These are phyloP conservation scores for Ianthella basta DNA, from an alignment of 37 sponge, comb jelly and placozoan genomes.

Conservation along the genomic window DNA sequence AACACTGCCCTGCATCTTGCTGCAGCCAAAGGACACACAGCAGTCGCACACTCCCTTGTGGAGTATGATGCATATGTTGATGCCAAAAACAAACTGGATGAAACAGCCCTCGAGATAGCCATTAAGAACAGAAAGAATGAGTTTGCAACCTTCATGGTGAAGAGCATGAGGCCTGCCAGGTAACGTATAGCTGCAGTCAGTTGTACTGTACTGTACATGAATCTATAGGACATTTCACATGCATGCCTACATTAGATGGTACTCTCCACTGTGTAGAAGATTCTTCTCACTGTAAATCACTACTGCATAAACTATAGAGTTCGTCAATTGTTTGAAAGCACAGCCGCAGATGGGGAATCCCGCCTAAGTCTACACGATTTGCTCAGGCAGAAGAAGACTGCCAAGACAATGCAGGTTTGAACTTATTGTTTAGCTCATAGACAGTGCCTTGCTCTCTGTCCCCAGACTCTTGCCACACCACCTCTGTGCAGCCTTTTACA, in stretches of 20 bases:
- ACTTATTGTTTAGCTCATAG: no score
- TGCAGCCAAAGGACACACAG: constrained; percentile 21
- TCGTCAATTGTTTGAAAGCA: constrained; percentile 32
- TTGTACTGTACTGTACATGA: no score
- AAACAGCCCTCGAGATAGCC: constrained; percentile 59
- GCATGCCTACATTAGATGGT: no score
- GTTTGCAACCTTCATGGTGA: constrained; percentile 41
- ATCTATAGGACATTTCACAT: no score
- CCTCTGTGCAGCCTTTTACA: no score
- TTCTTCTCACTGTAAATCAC: not conserved
- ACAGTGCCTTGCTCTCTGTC: no score
- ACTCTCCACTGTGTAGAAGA: no score
- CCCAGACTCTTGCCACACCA: no score
- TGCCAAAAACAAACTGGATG: constrained; percentile 35
- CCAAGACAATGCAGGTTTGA: constrained; percentile 23
- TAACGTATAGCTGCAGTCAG: not conserved
- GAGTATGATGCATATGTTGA: constrained; percentile 21
- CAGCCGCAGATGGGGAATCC: not conserved
- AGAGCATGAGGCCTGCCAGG: constrained; percentile 44
- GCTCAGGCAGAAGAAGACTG: not conserved
- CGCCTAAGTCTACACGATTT: constrained; percentile 17
- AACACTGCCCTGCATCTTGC: constrained; percentile 60
- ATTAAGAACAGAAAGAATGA: constrained; percentile 35
- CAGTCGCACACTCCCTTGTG: constrained; percentile 49
- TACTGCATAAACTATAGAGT: constrained; percentile 19